phyloP scores from a whole-genome alignment of 2,888 invertebrate species.

The Drosophila cracens region DNA sequence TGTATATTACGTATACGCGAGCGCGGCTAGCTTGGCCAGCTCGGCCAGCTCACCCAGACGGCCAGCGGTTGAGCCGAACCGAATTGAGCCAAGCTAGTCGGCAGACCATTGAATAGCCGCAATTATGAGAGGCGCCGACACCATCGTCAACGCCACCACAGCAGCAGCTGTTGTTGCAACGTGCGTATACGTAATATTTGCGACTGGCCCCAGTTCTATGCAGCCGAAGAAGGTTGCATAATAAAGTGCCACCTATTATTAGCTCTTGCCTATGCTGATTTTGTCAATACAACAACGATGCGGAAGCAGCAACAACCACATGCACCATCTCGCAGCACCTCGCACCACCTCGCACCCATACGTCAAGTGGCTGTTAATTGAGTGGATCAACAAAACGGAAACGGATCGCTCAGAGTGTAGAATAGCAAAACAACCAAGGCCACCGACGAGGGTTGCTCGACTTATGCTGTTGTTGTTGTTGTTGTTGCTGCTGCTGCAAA shows the following conservation, averaged over 20 bases:
- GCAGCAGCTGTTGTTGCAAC: constrained; percentile 66
- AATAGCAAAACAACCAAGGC: constrained; percentile 20
- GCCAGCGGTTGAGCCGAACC: constrained; percentile 4
- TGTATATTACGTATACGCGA: constrained; percentile 69
- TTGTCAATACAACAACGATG: constrained; percentile 46
- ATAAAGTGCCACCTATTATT: constrained; percentile 13
- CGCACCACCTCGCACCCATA: constrained; percentile 46
- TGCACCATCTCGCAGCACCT: constrained; percentile 1
- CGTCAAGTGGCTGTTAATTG: constrained; percentile 70
- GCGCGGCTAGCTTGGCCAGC: constrained; percentile 32
- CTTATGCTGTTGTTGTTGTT: not conserved
- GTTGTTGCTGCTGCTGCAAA: no score
- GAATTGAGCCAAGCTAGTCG: constrained; percentile 2
- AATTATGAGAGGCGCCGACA: constrained; percentile 53
- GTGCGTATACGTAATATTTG: constrained; percentile 77
- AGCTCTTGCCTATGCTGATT: constrained; percentile 35
- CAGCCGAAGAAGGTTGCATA: constrained; percentile 38
- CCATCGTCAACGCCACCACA: constrained; percentile 15
- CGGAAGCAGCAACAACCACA: constrained; percentile 49
- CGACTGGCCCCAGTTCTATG: constrained; percentile 60
- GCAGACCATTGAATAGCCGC: constrained; percentile 58
- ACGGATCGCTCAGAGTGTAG: constrained; percentile 36
- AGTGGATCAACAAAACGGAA: constrained; percentile 69
- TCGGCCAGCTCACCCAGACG: constrained; percentile 6
- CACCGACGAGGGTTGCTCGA: constrained; percentile 43